phyloP scores from a whole-genome alignment of 2,888 invertebrate species.

The Dyspetes luteomarginatus region DNA sequence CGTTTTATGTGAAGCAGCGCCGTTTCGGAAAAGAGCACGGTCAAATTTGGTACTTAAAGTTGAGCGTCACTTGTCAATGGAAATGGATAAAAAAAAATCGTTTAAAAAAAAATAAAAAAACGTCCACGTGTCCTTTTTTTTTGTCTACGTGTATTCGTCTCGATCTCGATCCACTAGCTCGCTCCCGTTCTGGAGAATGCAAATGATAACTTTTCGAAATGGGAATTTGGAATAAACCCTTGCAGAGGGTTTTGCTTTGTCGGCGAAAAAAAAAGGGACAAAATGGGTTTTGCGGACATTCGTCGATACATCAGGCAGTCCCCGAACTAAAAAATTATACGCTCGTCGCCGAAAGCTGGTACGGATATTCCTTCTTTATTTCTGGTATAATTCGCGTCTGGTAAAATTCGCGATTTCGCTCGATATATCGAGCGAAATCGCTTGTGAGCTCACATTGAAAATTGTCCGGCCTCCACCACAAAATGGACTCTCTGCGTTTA shows the following conservation, averaged over 20 bases:
- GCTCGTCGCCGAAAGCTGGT: slow-evolving; percentile 17
- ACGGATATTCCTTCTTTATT: slow-evolving; percentile 50
- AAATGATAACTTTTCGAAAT: slow-evolving; percentile 74
- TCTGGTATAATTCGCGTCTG: slow-evolving; percentile 47
- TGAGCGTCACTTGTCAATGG: no score
- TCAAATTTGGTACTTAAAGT: no score
- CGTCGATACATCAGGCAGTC: slow-evolving; percentile 36
- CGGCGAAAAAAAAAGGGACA: slow-evolving; percentile 52
- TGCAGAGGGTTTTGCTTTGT: slow-evolving; percentile 65
- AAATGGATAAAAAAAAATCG: no score
- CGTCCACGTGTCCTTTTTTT: slow-evolving; percentile 69
- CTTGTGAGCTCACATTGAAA: not conserved
- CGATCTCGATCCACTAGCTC: no score
- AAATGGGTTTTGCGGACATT: slow-evolving; percentile 14
- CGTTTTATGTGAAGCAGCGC: no score
- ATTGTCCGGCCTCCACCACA: not conserved
- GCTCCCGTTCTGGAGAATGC: slow-evolving; percentile 75
- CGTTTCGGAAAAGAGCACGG: no score
- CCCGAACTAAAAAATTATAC: slow-evolving; percentile 41
- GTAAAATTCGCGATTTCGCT: no score
- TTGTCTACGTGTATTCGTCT: slow-evolving; percentile 13
- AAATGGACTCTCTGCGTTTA: slow-evolving; percentile 58
- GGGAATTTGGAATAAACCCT: slow-evolving; percentile 66
- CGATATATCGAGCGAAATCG: no score
- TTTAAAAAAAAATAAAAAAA: not conserved